phyloP scores from a whole-genome alignment of 2,888 invertebrate species.

The Onthophagus sagittarius region DNA sequence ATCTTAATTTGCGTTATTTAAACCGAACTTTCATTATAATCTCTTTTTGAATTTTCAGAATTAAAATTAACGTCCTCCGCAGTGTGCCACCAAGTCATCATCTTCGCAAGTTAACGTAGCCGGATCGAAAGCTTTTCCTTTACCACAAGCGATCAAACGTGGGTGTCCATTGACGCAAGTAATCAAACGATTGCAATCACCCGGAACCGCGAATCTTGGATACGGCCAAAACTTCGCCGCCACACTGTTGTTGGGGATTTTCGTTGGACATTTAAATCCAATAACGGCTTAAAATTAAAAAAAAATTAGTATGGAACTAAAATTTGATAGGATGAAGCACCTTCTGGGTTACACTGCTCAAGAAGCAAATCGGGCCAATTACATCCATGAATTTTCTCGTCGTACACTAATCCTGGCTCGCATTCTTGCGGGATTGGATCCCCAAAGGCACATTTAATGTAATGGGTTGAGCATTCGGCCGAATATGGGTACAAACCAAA shows the following conservation, averaged over 20 bases:
- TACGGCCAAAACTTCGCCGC: conserved; percentile 90
- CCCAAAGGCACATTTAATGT: conserved; percentile 82
- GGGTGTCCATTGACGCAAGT: conserved; percentile 90
- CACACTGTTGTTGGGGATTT: conserved; percentile 73
- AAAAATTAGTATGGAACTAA: conserved; percentile 35
- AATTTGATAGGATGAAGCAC: conserved; percentile 46
- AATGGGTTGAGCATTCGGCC: conserved; percentile 76
- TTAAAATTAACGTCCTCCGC: conserved; percentile 21
- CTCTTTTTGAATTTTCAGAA: not conserved
- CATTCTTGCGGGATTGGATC: conserved; percentile 76
- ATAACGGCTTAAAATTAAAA: conserved; percentile 63
- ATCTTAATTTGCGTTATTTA: too few species aligned
- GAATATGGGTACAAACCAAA: conserved; percentile 86
- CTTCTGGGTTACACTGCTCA: conserved; percentile 86
- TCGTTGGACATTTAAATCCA: conserved; percentile 87
- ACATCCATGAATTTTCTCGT: conserved; percentile 82
- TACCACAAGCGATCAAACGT: conserved; percentile 81
- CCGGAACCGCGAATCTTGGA: conserved; percentile 85
- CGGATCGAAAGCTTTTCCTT: conserved; percentile 84
- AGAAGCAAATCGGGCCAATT: conserved; percentile 91
- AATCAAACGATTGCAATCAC: conserved; percentile 82
- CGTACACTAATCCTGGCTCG: conserved; percentile 84
- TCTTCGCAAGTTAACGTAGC: conserved; percentile 80
- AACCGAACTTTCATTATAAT: too few species aligned
- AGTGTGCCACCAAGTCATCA: conserved; percentile 54